Evolutionary conservation across 2,888 invertebrate species (phyloP).

Genomic region (Tetranychus truncatus): DNA sequence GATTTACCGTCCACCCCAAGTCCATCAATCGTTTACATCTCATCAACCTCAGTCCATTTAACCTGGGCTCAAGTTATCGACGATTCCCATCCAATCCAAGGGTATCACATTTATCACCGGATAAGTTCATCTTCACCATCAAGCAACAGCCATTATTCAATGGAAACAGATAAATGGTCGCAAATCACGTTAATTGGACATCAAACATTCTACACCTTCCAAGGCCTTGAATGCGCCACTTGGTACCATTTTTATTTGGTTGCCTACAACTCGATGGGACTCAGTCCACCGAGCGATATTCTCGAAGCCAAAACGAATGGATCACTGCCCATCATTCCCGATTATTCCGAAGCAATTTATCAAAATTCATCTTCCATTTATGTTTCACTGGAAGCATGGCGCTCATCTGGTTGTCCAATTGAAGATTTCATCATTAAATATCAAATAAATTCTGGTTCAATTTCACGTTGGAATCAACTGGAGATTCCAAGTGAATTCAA

Average conservation of each 20-base stretch:
- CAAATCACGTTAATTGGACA: conserved; percentile 27
- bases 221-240: conserved; percentile 32
- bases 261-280: conserved; percentile 33
- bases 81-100: conserved; percentile 16
- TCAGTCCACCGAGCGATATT: conserved; percentile 31
- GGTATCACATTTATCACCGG: conserved; percentile 23
- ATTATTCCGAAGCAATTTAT: not conserved
- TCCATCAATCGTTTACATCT: conserved; percentile 1
- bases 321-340: conserved; percentile 24
- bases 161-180: conserved; percentile 19
- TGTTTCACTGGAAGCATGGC: not conserved
- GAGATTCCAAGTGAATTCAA: not conserved
- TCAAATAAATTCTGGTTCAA: not conserved
- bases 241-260: conserved; percentile 33
- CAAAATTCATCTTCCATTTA: not conserved
- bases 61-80: conserved; percentile 23
- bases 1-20: not conserved
- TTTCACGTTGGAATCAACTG: not conserved
- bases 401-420: not conserved
- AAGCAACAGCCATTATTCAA: not conserved
- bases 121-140: not conserved
- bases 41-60: conserved; percentile 23
- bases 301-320: conserved; percentile 33
- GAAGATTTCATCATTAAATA: not conserved
- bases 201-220: conserved; percentile 24